A percentile compares a stretch with the other conserved stretches of the same genome.
These are phyloP conservation scores for Cydia strobilella DNA, from an alignment of 1,140 invertebrate species.

Conservation along the genomic window DNA sequence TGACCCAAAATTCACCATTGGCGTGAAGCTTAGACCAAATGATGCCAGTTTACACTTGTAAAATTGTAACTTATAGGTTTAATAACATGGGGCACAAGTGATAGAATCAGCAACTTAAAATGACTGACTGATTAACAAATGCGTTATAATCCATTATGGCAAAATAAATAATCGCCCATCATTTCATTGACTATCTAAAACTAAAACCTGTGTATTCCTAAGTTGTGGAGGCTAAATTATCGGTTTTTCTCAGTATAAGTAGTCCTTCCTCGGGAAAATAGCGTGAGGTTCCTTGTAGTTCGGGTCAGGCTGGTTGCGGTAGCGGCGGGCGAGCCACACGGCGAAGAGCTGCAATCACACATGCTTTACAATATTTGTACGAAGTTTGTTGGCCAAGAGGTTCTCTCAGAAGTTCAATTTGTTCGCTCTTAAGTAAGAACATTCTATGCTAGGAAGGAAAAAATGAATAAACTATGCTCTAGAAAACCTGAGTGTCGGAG, in stretches of 20 bases:
- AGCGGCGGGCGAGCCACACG: constrained; percentile 86
- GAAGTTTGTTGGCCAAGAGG: not conserved
- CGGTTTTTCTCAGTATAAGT: constrained; percentile 71
- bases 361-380: not conserved
- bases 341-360: constrained; percentile 84
- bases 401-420: not conserved
- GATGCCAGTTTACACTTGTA: not conserved
- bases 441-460: not conserved
- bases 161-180: constrained; percentile 25
- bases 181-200: constrained; percentile 33
- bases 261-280: constrained; percentile 85
- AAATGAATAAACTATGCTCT: not conserved
- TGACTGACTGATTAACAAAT: not conserved
- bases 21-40: not conserved
- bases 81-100: not conserved
- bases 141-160: not conserved
- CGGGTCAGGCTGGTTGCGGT: constrained; percentile 87
- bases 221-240: constrained; percentile 46
- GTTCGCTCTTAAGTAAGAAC: not conserved
- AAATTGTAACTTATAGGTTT: not conserved
- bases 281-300: constrained; percentile 84
- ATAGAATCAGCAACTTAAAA: not conserved
- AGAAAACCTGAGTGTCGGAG: not conserved
- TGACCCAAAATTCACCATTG: not conserved
- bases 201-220: constrained; percentile 53